Conservation (phyloP, 2,888 invertebrate genomes). For the Drosophila neoperkinsi region DNA sequence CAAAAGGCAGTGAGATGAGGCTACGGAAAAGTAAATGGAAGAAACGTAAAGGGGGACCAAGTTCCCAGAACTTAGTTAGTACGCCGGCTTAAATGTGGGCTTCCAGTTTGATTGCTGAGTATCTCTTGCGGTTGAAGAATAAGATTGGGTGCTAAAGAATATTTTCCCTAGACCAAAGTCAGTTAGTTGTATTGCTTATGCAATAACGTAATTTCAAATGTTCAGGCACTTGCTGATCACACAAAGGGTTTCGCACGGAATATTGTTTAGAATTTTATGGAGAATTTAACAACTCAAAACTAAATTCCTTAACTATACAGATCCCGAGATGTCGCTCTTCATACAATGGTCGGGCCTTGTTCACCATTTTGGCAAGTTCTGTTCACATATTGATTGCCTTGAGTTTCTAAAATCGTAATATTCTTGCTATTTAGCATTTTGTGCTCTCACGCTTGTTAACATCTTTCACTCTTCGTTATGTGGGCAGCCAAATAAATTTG, state of each 20-base stretch:
- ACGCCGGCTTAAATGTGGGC: neutral
- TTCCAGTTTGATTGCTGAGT: neutral
- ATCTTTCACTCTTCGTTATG: neutral
- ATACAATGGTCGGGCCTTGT: slow-evolving; percentile 31
- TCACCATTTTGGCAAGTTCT: neutral
- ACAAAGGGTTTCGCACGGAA: too few relatives aligned
- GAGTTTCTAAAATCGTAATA: slow-evolving; percentile 7
- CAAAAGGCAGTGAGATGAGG: neutral
- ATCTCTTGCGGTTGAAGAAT: neutral
- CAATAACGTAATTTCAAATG: neutral
- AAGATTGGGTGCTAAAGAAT: neutral
- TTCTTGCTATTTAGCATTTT: slow-evolving; percentile 1
- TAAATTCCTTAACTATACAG: neutral
- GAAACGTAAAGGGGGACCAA: neutral
- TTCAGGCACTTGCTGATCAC: too few relatives aligned
- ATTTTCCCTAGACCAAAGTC: neutral
- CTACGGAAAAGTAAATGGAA: neutral
- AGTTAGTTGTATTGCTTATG: neutral
- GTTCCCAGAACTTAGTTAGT: neutral
- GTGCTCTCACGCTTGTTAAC: slow-evolving; percentile 6
- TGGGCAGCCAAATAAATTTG: slow-evolving; percentile 13
- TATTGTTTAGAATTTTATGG: neutral
- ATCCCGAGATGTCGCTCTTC: neutral
- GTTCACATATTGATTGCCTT: slow-evolving; percentile 2
- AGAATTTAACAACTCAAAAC: neutral